Base-by-base conservation (phyloP, 2,888 invertebrate species). In the Minunthozetes semirufus region DNA sequence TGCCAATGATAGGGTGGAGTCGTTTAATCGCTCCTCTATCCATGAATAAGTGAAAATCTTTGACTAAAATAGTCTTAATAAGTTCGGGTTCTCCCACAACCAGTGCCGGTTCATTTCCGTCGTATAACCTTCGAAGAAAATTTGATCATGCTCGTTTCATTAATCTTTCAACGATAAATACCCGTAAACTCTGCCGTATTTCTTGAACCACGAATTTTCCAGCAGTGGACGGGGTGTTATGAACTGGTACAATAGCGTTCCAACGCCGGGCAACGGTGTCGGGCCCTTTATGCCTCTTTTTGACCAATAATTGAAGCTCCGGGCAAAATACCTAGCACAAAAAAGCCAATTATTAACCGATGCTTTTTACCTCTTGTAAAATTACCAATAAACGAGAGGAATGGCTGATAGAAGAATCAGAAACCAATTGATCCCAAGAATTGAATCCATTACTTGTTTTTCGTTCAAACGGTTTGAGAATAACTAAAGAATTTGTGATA, bases 251-350 rank as follows among this genome's bases (percentile, higher is more conserved):
- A 48, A 38, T 53, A n/a, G 53, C 5, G n/a, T 48, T 48, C 70
- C 71, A 17, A 72, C 22, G 1, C 19, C 27, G 0, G 42, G 27
- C 13, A 17, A 25, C 3, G 73, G 73, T 38, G 48, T 53, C 9
- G 74, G 74, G 8, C 74, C 74, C 1, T 53, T 48, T 25, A 74
- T 25, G 3, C 74, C 74, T n/a, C 25, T 11, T 70, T 74, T 72
- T 11, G 33, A 19, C 74, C 74, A 74, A 29, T 71, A 74, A 17
- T 74, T 48, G 17, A 42, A 38, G 25, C 63, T 73, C 17, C 73
- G 61, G 5, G 38, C 63, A 6, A 61, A 61, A 50, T 22, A 42
- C 66, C 73, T 73, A n/a, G n/a, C n/a, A n/a, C n/a, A n/a, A n/a
- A n/a, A n/a, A n/a, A n/a, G n/a, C n/a, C n/a, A n/a, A n/a, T n/a